Base-by-base conservation (phyloP, 2,797 vertebrate genomes). In the Carcharodon carcharias region DNA sequence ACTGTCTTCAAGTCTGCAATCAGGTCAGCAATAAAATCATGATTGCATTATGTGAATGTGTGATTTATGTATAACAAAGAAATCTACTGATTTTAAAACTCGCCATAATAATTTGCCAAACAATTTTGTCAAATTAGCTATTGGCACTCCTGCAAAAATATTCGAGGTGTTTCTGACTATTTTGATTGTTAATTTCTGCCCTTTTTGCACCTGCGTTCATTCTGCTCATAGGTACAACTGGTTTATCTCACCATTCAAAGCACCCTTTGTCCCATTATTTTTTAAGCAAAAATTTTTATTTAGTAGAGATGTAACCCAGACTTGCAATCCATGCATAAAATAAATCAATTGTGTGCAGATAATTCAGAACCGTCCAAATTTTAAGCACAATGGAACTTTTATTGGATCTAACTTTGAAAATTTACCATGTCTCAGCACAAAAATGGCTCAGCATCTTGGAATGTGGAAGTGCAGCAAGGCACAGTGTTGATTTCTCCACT, bases 31-130 rank as follows among this genome's bases (percentile, higher is more conserved):
- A 63, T n/a, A 35, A 61, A 92, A 92, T 21, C 61, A 61, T 65
- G 89, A 65, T 71, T 95, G 93, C 11, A 56, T 50, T 50, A 95
- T 94, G 63, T 56, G 65, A 95, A 71, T 95, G 26, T 65, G 89
- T 40, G 67, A 50, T 71, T 16, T 26, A 12, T 54, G 23, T 9
- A 71, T 73, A 54, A 71, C 31, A 26, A 85, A 28, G 12, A 5
- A 67, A 67, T 94, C 6, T 93, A 93, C 31, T 67, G 63, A 28
- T 94, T 40, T 69, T 94, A 45, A 69, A 94, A 69, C 92, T 69
- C 56, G 7, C 23, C 40, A 69, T 71, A 28, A 95, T 56, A 69
- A 67, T 67, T 69, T 94, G 56, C 23, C 21, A 28, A 71, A 21
- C 45, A 71, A 95, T 54, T 71, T 73, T 69, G 93, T 95, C 54